Percentiles rank a stretch among this genome's conserved stretches.
phyloP scores from a whole-genome alignment of 2,888 invertebrate genomes.

The Trachelus tabidus region DNA sequence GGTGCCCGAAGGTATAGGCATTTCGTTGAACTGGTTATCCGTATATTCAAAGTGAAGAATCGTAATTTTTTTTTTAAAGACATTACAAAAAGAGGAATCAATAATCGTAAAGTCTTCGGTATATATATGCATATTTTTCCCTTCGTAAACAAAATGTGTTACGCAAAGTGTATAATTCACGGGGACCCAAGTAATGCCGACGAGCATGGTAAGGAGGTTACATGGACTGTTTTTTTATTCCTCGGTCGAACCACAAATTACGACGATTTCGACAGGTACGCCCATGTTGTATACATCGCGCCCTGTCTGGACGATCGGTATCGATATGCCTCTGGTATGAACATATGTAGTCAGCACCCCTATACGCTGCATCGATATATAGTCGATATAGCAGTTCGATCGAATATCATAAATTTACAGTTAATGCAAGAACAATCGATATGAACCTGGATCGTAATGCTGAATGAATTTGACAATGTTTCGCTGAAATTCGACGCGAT shows the following conservation, averaged over 20 bases:
- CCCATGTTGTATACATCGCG: background rate
- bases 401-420: background rate
- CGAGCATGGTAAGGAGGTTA: background rate
- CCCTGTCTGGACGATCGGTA: background rate
- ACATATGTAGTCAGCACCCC: background rate
- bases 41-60: background rate
- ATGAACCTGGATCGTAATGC: background rate
- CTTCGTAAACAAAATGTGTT: background rate
- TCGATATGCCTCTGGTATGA: background rate
- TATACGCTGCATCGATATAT: background rate
- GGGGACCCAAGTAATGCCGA: background rate
- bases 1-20: background rate
- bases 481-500: background rate
- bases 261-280: constrained; percentile 6
- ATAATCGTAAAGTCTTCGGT: background rate
- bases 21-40: background rate
- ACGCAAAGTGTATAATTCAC: constrained; percentile 2
- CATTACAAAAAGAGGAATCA: background rate
- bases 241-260: background rate
- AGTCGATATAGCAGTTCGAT: background rate
- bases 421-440: background rate
- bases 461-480: background rate
- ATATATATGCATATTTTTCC: background rate
- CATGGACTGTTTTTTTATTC: background rate
- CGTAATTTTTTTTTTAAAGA: background rate